A percentile compares a stretch with the other conserved stretches of the same genome.
These are phyloP conservation scores for Cynoglossus semilaevis DNA, from an alignment of 2,113 vertebrate genomes.

Conservation along the genomic window DNA sequence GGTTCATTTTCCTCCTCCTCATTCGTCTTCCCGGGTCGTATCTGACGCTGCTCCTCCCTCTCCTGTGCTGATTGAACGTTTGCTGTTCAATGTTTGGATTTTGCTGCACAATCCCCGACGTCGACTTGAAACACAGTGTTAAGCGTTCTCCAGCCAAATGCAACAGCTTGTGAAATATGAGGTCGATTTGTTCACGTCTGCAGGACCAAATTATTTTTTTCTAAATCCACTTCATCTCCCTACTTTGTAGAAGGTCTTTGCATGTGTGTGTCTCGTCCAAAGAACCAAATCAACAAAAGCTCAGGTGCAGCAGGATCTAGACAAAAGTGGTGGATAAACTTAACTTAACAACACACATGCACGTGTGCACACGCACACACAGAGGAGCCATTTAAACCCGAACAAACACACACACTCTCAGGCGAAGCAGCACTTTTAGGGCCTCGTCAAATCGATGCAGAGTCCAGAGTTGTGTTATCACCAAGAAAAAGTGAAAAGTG, in stretches of 20 bases:
- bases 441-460: slow-evolving; percentile 54
- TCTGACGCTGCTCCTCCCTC: neutral
- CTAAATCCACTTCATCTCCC: slow-evolving; percentile 53
- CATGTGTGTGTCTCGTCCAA: neutral
- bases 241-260: slow-evolving; percentile 43
- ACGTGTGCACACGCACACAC: neutral
- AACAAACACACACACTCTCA: neutral
- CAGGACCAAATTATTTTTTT: slow-evolving; percentile 39
- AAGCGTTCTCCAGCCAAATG: slow-evolving; percentile 41
- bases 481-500: slow-evolving; percentile 48
- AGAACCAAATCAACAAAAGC: slow-evolving; percentile 45
- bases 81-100: slow-evolving; percentile 56
- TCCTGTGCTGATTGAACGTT: slow-evolving; percentile 59
- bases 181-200: slow-evolving; percentile 55
- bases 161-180: slow-evolving; percentile 49
- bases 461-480: slow-evolving; percentile 52
- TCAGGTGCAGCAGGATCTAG: slow-evolving; percentile 27
- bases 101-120: slow-evolving; percentile 49
- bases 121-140: slow-evolving; percentile 45
- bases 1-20: slow-evolving; percentile 17
- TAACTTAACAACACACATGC: slow-evolving; percentile 1
- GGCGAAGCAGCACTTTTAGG: slow-evolving; percentile 30
- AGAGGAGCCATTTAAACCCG: neutral
- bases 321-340: slow-evolving; percentile 22
- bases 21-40: slow-evolving; percentile 14